Percentiles rank a stretch among this genome's conserved stretches.
Evolutionary conservation across 2,113 vertebrate genomes (phyloP).

Genomic region (Aix galericulata): DNA sequence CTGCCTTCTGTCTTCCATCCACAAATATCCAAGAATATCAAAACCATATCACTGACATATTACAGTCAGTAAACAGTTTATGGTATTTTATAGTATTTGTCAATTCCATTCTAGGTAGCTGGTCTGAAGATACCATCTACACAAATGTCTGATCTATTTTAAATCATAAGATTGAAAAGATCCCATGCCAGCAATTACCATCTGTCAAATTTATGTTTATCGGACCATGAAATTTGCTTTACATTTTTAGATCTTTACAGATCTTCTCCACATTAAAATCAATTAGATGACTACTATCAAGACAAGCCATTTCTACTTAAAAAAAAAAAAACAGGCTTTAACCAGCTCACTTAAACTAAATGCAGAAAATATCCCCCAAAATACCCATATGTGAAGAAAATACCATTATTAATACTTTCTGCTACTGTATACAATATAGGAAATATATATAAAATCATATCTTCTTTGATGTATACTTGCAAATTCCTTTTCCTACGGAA

Average conservation of each 20-base stretch:
- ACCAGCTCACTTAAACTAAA: background rate
- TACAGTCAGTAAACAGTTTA: background rate
- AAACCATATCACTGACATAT: background rate
- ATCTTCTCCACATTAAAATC: background rate
- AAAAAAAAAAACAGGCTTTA: background rate
- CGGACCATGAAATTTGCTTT: constrained; percentile 15
- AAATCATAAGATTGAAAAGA: background rate
- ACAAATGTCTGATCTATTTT: background rate
- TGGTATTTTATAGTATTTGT: background rate
- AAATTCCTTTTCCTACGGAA: background rate
- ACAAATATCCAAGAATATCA: background rate
- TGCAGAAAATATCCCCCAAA: background rate
- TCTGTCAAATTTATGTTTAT: constrained; percentile 24
- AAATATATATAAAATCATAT: background rate
- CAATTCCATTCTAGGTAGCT: background rate
- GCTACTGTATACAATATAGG: background rate
- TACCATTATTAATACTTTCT: background rate
- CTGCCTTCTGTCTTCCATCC: background rate
- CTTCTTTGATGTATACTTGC: background rate
- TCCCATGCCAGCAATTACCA: constrained; percentile 1
- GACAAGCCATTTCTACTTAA: background rate
- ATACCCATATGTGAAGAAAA: background rate
- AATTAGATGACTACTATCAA: background rate
- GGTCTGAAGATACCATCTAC: background rate
- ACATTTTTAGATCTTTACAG: background rate